These are phyloP conservation scores for Eupithecia subfuscata DNA, from an alignment of 2,888 invertebrate genomes.

Conservation along the genomic window DNA sequence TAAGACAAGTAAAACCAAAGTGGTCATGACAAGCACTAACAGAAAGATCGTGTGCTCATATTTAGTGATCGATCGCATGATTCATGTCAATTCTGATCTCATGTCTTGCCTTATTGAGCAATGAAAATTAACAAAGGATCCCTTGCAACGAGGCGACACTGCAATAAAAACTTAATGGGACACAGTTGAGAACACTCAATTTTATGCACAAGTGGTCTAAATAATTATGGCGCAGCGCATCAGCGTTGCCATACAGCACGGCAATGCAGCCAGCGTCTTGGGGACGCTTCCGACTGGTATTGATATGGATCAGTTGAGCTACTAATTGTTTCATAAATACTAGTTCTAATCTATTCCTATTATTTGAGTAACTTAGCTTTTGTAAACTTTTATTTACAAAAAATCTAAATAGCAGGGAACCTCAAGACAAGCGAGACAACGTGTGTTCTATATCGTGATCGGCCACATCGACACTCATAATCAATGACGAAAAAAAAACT, in stretches of 20 bases:
- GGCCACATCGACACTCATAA: too few relatives aligned
- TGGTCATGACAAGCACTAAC: slow-evolving; percentile 10
- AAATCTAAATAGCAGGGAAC: too few relatives aligned
- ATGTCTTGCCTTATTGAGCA: slow-evolving; percentile 40
- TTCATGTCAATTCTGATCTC: slow-evolving; percentile 43
- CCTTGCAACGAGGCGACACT: slow-evolving; percentile 30
- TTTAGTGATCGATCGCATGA: slow-evolving; percentile 41
- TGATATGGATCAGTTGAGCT: too few relatives aligned
- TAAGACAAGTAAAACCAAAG: not conserved
- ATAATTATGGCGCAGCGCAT: not conserved
- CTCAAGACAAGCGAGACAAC: not conserved
- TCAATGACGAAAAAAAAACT: too few relatives aligned
- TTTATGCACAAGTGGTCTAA: slow-evolving; percentile 14
- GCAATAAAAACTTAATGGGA: slow-evolving; percentile 35
- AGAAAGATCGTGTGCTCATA: slow-evolving; percentile 34
- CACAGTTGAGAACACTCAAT: slow-evolving; percentile 25
- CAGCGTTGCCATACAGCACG: too few relatives aligned
- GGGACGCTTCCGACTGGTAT: too few relatives aligned
- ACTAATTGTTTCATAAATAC: too few relatives aligned
- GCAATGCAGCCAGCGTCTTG: too few relatives aligned
- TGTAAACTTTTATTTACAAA: too few relatives aligned
- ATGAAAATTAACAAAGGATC: slow-evolving; percentile 43
- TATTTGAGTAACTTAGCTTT: too few relatives aligned
- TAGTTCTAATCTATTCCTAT: too few relatives aligned
- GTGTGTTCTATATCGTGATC: too few relatives aligned